A percentile compares a stretch with the other conserved stretches of the same genome.
Evolutionary conservation across 1,140 invertebrate genomes (phyloP).

Genomic region (Littorina saxatilis): DNA sequence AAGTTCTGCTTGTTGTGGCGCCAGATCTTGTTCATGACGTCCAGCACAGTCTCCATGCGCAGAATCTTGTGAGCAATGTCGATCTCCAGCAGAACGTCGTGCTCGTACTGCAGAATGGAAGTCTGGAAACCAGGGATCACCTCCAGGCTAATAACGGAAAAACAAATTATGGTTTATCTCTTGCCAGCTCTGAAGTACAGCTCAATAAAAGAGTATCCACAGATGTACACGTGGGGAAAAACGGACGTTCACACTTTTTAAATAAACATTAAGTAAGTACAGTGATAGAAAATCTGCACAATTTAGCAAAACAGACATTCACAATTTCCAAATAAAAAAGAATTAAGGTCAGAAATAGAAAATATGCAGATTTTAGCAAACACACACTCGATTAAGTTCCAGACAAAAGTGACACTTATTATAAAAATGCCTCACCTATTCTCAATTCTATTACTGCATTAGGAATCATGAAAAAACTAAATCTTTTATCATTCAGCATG

Average conservation of each 20-base stretch:
- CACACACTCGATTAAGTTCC: too few species aligned
- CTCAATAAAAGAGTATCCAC: background rate
- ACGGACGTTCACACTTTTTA: too few species aligned
- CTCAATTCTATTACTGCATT: too few species aligned
- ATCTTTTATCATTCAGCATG: too few species aligned
- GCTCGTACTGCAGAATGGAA: conserved; percentile 88
- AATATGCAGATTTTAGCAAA: too few species aligned
- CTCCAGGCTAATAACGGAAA: conserved; percentile 79
- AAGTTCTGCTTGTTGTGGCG: conserved; percentile 74
- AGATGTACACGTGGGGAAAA: too few species aligned
- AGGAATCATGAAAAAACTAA: background rate
- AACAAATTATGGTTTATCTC: background rate
- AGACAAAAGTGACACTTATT: background rate
- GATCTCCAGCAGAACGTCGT: conserved; percentile 88
- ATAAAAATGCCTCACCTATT: too few species aligned
- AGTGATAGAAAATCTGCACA: too few species aligned
- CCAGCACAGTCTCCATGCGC: conserved; percentile 85
- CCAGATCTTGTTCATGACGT: conserved; percentile 81
- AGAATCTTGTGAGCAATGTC: conserved; percentile 91
- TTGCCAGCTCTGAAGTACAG: background rate
- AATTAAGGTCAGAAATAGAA: too few species aligned
- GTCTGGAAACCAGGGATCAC: conserved; percentile 92
- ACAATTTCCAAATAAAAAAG: too few species aligned
- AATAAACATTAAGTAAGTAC: too few species aligned
- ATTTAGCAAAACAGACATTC: too few species aligned